These are phyloP conservation scores for Macquaria ambigua DNA, from an alignment of 2,113 vertebrate species.

Conservation along the genomic window DNA sequence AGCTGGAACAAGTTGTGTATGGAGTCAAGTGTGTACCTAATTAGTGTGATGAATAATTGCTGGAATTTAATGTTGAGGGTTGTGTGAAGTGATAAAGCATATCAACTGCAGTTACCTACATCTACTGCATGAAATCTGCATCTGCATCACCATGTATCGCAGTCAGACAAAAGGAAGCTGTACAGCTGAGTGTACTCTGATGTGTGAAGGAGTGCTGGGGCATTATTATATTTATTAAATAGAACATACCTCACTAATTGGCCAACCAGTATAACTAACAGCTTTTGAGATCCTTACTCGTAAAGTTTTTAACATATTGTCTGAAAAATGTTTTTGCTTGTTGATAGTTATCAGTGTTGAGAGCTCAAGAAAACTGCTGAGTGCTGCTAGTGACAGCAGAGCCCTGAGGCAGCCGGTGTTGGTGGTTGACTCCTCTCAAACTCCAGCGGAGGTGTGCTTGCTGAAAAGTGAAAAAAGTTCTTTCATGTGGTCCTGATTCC, in stretches of 20 bases:
- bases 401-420: slow-evolving; percentile 1
- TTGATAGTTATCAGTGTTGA: not conserved
- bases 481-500: slow-evolving; percentile 35
- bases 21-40: slow-evolving; percentile 31
- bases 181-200: not conserved
- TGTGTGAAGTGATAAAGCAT: slow-evolving; percentile 15
- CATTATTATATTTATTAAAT: not conserved
- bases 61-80: slow-evolving; percentile 13
- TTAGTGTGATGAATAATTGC: slow-evolving; percentile 45
- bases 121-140: slow-evolving; percentile 5
- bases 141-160: slow-evolving; percentile 3
- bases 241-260: slow-evolving; percentile 3
- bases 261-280: not conserved
- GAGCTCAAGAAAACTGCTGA: slow-evolving; percentile 20
- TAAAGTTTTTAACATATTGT: not conserved
- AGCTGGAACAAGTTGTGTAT: slow-evolving; percentile 7
- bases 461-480: slow-evolving; percentile 12
- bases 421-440: slow-evolving; percentile 19
- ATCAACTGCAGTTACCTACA: not conserved
- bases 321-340: slow-evolving; percentile 14
- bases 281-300: not conserved
- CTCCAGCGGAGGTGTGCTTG: slow-evolving; percentile 24
- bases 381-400: slow-evolving; percentile 34
- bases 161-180: slow-evolving; percentile 13
- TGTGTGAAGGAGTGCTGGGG: not conserved